A percentile compares a stretch with the other conserved stretches of the same genome.
Conservation (phyloP, 2,888 invertebrate species). For the Ennomos quercinarius region DNA sequence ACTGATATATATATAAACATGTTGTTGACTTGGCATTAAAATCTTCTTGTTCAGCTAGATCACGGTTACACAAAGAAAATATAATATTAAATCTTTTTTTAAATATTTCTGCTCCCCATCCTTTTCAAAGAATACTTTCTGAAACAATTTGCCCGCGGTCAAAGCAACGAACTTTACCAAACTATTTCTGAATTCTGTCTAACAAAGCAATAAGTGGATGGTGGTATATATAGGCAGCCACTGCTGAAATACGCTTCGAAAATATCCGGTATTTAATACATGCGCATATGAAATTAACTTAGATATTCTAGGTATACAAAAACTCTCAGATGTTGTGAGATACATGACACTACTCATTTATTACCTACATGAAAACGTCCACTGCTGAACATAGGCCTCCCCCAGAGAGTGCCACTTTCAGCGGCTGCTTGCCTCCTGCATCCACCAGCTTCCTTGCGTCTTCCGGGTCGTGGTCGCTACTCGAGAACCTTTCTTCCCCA, state of each 20-base stretch:
- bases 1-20: too few species aligned
- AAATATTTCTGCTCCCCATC: constrained; percentile 29
- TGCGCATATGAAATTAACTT: constrained; percentile 24
- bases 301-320: background rate
- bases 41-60: too few species aligned
- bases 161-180: constrained; percentile 42
- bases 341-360: background rate
- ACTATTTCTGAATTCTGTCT: constrained; percentile 43
- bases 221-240: constrained; percentile 21
- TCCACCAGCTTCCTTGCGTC: too few species aligned
- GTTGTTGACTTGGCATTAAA: too few species aligned
- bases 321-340: background rate
- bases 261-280: constrained; percentile 27
- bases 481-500: too few species aligned
- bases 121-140: constrained; percentile 37
- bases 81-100: constrained; percentile 2
- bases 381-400: too few species aligned
- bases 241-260: constrained; percentile 38
- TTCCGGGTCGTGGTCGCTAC: too few species aligned
- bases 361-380: too few species aligned
- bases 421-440: too few species aligned
- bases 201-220: constrained; percentile 38
- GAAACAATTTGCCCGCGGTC: constrained; percentile 42
- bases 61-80: too few species aligned
- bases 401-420: too few species aligned